Base-by-base conservation (phyloP, 2,113 vertebrate species). In the Illadopsis cleaveri region DNA sequence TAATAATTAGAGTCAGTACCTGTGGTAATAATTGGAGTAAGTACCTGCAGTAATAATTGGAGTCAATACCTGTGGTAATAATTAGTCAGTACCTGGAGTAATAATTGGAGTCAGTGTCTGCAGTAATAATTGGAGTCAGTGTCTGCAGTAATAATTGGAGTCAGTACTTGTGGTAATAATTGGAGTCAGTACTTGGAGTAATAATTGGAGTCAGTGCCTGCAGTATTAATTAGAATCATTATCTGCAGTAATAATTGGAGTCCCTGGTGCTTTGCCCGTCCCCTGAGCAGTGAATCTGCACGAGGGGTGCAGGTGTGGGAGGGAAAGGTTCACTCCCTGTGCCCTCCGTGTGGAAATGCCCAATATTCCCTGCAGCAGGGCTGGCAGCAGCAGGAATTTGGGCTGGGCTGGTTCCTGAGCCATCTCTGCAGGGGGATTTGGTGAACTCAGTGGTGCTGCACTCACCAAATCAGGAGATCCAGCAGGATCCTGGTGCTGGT, bases 321-420 rank as follows among this genome's bases (percentile, higher is more conserved):
- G 38, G 80, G 28, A 53, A 57, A 33, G 8, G 33, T n/a, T 50
- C 62, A 7, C 40, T 33, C 38, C 64, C 30, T 23, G 1, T 17
- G 5, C 82, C 35, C 8, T 64, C 40, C 31, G 1, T 9, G 6
- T 28, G 45, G 54, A 61, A 14, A 15, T 69, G 23, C 27, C 70
- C 66, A 11, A 1, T 6, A 28, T 10, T 30, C 11, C 2, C 60
- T 30, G 16, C 40, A 35, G 16, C 6, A 2, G 0, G 12, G 19
- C 42, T 84, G 90, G 76, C 24, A 73, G 45, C 58, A 68, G 15
- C n/a, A 50, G 62, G 53, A 38, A 4, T 53, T 83, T 17, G 54
- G 19, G 10, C 27, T 40, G 71, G 23, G 66, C 60, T 28, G 44
- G 14, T 21, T 23, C 65, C 10, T 6, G 24, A 58, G 28, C 0